phyloP scores from a whole-genome alignment of 1,140 invertebrate genomes.

The Mya arenaria region DNA sequence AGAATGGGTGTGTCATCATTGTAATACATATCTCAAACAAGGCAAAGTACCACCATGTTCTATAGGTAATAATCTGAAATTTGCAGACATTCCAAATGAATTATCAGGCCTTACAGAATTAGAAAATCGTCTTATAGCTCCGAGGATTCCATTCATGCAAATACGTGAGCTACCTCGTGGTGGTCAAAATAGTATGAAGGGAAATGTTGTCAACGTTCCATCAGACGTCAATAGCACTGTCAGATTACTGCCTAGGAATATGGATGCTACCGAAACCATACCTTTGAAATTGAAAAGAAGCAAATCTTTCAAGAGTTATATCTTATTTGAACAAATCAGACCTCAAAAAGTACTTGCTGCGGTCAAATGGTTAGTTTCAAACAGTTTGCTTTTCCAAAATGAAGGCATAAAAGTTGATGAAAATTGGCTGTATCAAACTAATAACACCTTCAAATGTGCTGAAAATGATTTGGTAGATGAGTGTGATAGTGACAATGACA shows the following conservation, averaged over 20 bases:
- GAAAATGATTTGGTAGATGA: not conserved
- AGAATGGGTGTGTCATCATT: conserved; percentile 41
- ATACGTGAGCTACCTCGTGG: conserved; percentile 31
- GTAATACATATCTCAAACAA: not conserved
- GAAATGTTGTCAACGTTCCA: conserved; percentile 36
- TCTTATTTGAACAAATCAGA: conserved; percentile 47
- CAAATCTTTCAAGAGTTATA: conserved; percentile 38
- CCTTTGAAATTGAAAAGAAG: conserved; percentile 55
- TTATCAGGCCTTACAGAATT: not conserved
- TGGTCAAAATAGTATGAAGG: conserved; percentile 10
- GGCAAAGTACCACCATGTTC: conserved; percentile 37
- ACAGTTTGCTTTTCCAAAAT: conserved; percentile 54
- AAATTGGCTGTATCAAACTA: too few relatives aligned
- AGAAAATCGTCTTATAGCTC: conserved; percentile 30
- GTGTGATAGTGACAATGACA: not conserved
- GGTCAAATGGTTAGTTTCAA: conserved; percentile 36
- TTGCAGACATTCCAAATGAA: conserved; percentile 49
- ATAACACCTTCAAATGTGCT: not conserved
- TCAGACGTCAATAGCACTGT: conserved; percentile 31
- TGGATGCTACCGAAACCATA: conserved; percentile 11
- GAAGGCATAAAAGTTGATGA: conserved; percentile 13
- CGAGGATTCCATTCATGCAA: conserved; percentile 36
- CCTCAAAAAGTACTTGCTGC: conserved; percentile 39
- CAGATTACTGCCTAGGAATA: conserved; percentile 3
- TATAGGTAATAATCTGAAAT: conserved; percentile 53